Evolutionary conservation across 1,140 invertebrate species (phyloP).

Genomic region (Stegodyphus mimosarum): DNA sequence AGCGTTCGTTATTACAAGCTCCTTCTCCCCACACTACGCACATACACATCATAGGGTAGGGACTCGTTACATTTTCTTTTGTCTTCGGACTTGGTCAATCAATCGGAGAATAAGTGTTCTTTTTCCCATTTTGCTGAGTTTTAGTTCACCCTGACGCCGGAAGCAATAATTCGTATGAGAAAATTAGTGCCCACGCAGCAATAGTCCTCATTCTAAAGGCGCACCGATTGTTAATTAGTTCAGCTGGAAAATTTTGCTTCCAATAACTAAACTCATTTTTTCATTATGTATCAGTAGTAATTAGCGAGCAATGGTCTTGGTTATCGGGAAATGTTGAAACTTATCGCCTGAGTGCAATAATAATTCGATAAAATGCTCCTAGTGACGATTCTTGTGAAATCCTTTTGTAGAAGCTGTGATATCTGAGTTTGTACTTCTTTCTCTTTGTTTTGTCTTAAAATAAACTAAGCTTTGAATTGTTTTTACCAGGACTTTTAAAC

Average conservation of each 20-base stretch:
- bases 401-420: not conserved
- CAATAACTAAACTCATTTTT: constrained; percentile 54
- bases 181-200: constrained; percentile 54
- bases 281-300: constrained; percentile 53
- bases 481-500: too few relatives aligned
- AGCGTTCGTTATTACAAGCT: constrained; percentile 7
- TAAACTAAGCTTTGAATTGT: too few relatives aligned
- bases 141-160: constrained; percentile 33
- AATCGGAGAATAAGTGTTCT: constrained; percentile 57
- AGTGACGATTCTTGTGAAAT: not conserved
- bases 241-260: constrained; percentile 46
- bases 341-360: constrained; percentile 23
- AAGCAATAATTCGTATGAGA: constrained; percentile 55
- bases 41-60: too few relatives aligned
- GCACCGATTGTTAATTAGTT: constrained; percentile 50
- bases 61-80: constrained; percentile 53
- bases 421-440: constrained; percentile 2
- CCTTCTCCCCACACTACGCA: not conserved
- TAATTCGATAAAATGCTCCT: constrained; percentile 1
- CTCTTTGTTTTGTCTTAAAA: not conserved
- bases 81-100: constrained; percentile 55
- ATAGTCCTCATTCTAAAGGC: constrained; percentile 24
- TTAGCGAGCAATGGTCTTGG: constrained; percentile 53
- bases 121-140: constrained; percentile 59
- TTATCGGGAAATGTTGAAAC: constrained; percentile 50